These are phyloP conservation scores for Cottoperca gobio DNA, from an alignment of 2,797 vertebrate genomes.

Conservation along the genomic window DNA sequence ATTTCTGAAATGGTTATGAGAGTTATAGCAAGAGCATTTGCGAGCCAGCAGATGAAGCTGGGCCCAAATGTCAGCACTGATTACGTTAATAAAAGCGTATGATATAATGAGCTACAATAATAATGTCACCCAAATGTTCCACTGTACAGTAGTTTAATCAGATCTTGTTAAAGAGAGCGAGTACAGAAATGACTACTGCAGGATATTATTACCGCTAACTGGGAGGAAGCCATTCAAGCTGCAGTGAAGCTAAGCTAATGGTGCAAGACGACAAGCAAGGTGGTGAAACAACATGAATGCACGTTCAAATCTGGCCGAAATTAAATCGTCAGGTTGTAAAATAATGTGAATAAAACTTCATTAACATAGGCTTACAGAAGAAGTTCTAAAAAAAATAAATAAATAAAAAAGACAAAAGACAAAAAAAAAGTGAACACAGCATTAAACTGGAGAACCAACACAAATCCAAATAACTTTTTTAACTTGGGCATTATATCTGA, in stretches of 20 bases:
- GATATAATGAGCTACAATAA: conserved; percentile 34
- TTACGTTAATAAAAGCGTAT: conserved; percentile 34
- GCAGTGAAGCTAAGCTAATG: background rate
- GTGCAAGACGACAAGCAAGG: background rate
- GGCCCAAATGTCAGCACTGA: conserved; percentile 65
- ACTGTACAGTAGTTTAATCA: background rate
- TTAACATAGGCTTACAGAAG: background rate
- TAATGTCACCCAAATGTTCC: conserved; percentile 13
- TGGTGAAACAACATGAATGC: background rate
- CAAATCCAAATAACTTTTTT: background rate
- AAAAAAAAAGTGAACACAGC: background rate
- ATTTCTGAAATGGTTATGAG: conserved; percentile 17
- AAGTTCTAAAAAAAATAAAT: background rate
- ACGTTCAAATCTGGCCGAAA: background rate
- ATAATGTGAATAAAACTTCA: background rate
- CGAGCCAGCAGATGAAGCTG: conserved; percentile 10
- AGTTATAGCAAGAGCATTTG: conserved; percentile 22
- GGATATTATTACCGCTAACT: background rate
- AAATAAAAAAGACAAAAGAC: background rate
- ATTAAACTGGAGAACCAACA: background rate
- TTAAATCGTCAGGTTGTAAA: background rate
- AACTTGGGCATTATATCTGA: background rate
- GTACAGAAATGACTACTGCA: background rate
- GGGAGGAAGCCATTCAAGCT: background rate
- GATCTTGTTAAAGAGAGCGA: background rate